These are phyloP conservation scores for Gerris buenoi DNA, from an alignment of 1,140 invertebrate species.

Conservation along the genomic window DNA sequence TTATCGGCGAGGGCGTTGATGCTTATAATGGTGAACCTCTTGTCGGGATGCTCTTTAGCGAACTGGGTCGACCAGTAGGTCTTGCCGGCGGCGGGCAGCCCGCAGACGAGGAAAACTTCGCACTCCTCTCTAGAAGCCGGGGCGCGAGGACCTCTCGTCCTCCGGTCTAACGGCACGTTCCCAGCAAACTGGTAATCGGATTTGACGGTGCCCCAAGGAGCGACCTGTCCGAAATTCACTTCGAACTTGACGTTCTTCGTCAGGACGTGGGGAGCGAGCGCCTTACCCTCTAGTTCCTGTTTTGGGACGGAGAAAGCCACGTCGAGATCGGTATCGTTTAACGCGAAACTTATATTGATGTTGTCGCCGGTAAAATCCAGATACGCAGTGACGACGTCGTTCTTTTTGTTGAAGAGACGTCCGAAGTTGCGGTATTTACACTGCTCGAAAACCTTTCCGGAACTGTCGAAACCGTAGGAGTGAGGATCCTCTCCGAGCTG, in stretches of 20 bases:
- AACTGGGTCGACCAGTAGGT: conserved; percentile 71
- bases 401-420: conserved; percentile 41
- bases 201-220: conserved; percentile 32
- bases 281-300: conserved; percentile 34
- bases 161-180: conserved; percentile 40
- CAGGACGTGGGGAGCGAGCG: conserved; percentile 74
- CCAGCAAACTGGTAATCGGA: conserved; percentile 18
- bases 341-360: conserved; percentile 53
- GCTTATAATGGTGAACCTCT: conserved; percentile 72
- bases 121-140: conserved; percentile 62
- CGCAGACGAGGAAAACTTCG: conserved; percentile 73
- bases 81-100: conserved; percentile 80
- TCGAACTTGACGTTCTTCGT: conserved; percentile 75
- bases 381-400: conserved; percentile 68
- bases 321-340: conserved; percentile 68
- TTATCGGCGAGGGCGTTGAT: conserved; percentile 67
- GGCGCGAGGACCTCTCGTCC: conserved; percentile 47
- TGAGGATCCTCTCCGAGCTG: conserved; percentile 69
- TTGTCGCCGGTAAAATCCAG: conserved; percentile 37
- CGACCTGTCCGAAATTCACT: conserved; percentile 67
- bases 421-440: conserved; percentile 67
- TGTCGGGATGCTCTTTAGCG: conserved; percentile 48
- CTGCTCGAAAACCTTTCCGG: conserved; percentile 59
- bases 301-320: conserved; percentile 36
- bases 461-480: conserved; percentile 78